Evolutionary conservation across 2,113 vertebrate genomes (phyloP).

Genomic region (Embiotoca jacksoni): DNA sequence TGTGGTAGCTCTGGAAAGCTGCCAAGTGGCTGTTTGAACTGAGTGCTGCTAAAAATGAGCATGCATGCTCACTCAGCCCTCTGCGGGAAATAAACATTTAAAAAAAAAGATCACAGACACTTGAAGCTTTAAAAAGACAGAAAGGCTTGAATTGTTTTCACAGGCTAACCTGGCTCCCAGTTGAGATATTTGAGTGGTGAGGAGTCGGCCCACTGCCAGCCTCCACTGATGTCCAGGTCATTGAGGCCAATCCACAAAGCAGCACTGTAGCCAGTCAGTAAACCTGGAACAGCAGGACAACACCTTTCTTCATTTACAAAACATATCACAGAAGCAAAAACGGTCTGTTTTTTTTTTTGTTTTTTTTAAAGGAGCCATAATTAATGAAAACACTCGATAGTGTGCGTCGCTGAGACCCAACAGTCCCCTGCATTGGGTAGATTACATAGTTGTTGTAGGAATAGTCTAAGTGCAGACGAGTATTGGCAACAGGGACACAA

Average conservation of each 20-base stretch:
- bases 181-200: slow-evolving; percentile 97
- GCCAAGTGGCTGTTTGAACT: slow-evolving; percentile 31
- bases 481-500: slow-evolving; percentile 6
- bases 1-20: neutral
- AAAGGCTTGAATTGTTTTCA: slow-evolving; percentile 24
- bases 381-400: neutral
- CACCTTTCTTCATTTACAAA: neutral
- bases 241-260: slow-evolving; percentile 97
- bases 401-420: neutral
- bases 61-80: slow-evolving; percentile 32
- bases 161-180: slow-evolving; percentile 93
- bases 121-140: slow-evolving; percentile 24
- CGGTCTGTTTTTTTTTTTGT: neutral
- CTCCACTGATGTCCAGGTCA: slow-evolving; percentile 93
- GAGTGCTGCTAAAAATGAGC: slow-evolving; percentile 39
- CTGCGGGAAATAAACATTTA: slow-evolving; percentile 15
- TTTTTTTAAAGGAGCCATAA: neutral
- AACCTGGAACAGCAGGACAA: slow-evolving; percentile 81
- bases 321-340: neutral
- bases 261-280: slow-evolving; percentile 93
- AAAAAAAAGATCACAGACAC: slow-evolving; percentile 32
- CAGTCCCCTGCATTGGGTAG: neutral
- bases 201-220: slow-evolving; percentile 97
- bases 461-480: neutral
- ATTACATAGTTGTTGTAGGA: slow-evolving; percentile 30